Evolutionary conservation across 2,888 invertebrate genomes (phyloP).

Genomic region (Drosophila pseudotalamancana): DNA sequence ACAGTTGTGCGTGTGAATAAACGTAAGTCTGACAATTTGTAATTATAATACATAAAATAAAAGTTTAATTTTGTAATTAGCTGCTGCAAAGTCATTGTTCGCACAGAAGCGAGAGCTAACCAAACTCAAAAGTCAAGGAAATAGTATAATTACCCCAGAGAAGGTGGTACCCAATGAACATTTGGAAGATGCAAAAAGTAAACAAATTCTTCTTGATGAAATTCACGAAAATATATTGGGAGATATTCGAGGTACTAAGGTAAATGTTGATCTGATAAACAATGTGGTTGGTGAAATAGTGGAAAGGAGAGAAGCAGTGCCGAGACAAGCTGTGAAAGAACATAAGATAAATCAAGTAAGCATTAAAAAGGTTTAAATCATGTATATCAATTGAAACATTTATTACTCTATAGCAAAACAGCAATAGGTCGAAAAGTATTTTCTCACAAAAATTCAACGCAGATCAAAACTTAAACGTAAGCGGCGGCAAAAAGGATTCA

Average conservation of each 20-base stretch:
- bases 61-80: constrained; percentile 37
- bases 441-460: constrained; percentile 50
- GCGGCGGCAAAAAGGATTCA: not conserved
- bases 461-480: constrained; percentile 8
- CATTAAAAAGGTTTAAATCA: rapidly evolving
- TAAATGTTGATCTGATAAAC: constrained; percentile 33
- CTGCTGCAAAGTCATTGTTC: constrained; percentile 80
- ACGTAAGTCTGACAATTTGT: constrained; percentile 53
- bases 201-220: constrained; percentile 60
- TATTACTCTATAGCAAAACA: constrained; percentile 4
- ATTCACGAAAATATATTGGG: constrained; percentile 74
- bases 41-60: not conserved
- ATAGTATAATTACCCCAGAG: not conserved
- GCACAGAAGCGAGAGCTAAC: constrained; percentile 63
- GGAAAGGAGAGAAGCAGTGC: constrained; percentile 80
- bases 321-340: constrained; percentile 16
- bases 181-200: not conserved
- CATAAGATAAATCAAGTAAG: constrained; percentile 9
- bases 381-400: not conserved
- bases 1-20: constrained; percentile 84
- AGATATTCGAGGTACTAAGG: constrained; percentile 51
- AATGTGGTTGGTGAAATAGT: constrained; percentile 86
- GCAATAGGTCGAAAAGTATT: constrained; percentile 84
- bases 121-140: constrained; percentile 21
- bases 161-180: not conserved